phyloP scores from a whole-genome alignment of 2,797 vertebrate species.

The Denticeps clupeoides region DNA sequence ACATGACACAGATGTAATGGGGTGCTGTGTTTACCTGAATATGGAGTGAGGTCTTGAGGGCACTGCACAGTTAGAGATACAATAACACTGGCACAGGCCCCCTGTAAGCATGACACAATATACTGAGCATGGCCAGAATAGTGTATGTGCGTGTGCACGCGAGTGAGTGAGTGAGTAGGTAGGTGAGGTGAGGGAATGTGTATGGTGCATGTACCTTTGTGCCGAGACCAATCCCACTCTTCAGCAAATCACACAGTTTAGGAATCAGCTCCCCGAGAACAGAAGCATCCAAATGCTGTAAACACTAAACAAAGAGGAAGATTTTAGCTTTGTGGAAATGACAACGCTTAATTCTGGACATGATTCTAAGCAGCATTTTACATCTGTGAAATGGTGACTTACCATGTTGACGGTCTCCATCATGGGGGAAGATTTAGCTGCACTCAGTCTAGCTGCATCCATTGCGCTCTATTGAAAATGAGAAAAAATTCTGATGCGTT shows the following conservation, averaged over 20 bases:
- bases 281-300: slow-evolving; percentile 87
- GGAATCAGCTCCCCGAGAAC: slow-evolving; percentile 87
- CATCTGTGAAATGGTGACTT: slow-evolving; percentile 18
- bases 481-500: not conserved
- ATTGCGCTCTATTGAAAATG: slow-evolving; percentile 69
- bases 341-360: too few relatives aligned
- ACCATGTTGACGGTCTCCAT: slow-evolving; percentile 99
- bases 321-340: too few relatives aligned
- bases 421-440: slow-evolving; percentile 95
- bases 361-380: too few relatives aligned
- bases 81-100: slow-evolving; percentile 91
- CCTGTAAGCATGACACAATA: slow-evolving; percentile 50
- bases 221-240: slow-evolving; percentile 86
- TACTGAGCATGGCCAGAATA: not conserved
- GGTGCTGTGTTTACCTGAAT: slow-evolving; percentile 65
- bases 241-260: slow-evolving; percentile 85
- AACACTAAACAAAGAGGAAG: slow-evolving; percentile 58
- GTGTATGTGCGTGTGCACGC: not conserved
- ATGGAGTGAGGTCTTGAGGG: slow-evolving; percentile 86
- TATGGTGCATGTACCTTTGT: slow-evolving; percentile 71
- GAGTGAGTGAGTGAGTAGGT: not conserved
- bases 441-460: slow-evolving; percentile 91
- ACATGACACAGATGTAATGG: not conserved
- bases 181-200: not conserved
- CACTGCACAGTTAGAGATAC: slow-evolving; percentile 92